These are phyloP conservation scores for Saguinus midas DNA, from an alignment of 2,113 vertebrate genomes.

Conservation along the genomic window DNA sequence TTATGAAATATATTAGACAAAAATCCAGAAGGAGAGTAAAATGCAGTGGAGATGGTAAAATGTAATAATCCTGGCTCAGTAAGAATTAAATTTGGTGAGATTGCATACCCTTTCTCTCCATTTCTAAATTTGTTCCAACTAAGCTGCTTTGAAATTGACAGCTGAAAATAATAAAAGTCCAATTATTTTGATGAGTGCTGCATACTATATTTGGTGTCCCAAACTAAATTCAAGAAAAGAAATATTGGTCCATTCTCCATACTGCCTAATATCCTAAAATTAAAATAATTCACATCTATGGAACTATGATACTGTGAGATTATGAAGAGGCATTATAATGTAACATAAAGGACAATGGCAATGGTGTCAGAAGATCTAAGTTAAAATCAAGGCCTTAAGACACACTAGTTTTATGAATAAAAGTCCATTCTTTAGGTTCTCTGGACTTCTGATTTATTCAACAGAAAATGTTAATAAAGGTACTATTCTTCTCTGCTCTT, in stretches of 20 bases:
- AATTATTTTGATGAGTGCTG: constrained; percentile 71
- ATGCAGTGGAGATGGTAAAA: constrained; percentile 53
- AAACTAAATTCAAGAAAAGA: constrained; percentile 37
- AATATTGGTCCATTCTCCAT: constrained; percentile 48
- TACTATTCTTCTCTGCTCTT: background rate
- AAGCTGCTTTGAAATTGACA: constrained; percentile 64
- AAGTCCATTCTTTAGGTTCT: background rate
- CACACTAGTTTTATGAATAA: constrained; percentile 46
- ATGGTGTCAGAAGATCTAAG: constrained; percentile 7
- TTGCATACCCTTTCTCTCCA: constrained; percentile 22
- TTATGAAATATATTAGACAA: constrained; percentile 62
- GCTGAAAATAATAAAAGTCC: constrained; percentile 73
- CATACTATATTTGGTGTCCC: background rate
- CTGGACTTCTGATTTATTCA: background rate
- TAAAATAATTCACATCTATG: constrained; percentile 4
- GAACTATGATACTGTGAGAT: background rate
- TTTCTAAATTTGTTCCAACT: constrained; percentile 52
- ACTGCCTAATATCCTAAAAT: constrained; percentile 46
- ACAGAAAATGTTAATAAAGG: constrained; percentile 18
- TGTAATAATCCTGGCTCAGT: constrained; percentile 59
- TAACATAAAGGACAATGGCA: constrained; percentile 36
- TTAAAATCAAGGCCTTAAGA: constrained; percentile 7
- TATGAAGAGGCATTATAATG: background rate
- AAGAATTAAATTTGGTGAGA: constrained; percentile 73
- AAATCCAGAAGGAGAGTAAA: constrained; percentile 47